These are phyloP conservation scores for Disparrhopalites patrizii DNA, from an alignment of 2,888 invertebrate genomes.

Conservation along the genomic window DNA sequence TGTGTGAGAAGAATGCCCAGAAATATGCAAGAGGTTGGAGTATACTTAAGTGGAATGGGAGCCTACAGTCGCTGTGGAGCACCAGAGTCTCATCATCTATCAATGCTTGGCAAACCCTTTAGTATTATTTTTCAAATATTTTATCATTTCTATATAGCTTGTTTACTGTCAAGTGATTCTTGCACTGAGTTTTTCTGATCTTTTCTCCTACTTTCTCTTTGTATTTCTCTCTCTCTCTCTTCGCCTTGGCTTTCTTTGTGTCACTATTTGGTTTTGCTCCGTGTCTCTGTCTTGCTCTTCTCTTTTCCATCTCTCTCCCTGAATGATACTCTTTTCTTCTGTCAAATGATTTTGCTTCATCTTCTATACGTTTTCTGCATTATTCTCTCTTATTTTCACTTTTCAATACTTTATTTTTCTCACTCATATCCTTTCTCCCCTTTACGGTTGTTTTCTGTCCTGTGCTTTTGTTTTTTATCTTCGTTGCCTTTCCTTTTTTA, in stretches of 20 bases:
- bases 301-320: background rate
- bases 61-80: background rate
- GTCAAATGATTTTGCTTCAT: too few relatives aligned
- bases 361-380: too few relatives aligned
- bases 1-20: too few relatives aligned
- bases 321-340: too few relatives aligned
- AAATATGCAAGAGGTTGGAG: too few relatives aligned
- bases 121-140: background rate
- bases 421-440: too few relatives aligned
- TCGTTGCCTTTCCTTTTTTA: too few relatives aligned
- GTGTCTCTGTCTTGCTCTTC: background rate
- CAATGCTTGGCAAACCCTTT: background rate
- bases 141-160: background rate
- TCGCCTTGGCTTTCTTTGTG: background rate
- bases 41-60: background rate
- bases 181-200: background rate
- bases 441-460: too few relatives aligned
- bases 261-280: background rate
- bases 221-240: background rate
- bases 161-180: background rate
- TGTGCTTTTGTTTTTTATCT: too few relatives aligned
- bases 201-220: background rate
- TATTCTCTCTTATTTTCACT: too few relatives aligned
- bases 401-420: too few relatives aligned
- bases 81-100: background rate